Conservation (phyloP, 2,888 invertebrate genomes). For the Patella depressa region DNA sequence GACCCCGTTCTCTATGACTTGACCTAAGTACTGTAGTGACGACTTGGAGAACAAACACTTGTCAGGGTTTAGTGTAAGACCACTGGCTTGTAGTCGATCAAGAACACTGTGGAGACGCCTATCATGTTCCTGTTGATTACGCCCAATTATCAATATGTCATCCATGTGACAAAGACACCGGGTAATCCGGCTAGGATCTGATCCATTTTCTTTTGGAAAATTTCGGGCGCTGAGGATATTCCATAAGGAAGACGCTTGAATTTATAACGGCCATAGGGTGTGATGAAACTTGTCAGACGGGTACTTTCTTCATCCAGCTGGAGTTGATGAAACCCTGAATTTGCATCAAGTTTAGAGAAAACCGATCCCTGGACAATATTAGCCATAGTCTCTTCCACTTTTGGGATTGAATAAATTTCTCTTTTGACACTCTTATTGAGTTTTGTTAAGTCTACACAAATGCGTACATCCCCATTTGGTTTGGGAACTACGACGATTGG, state of each 20-base stretch:
- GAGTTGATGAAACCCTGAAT: slow-evolving; percentile 27
- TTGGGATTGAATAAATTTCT: slow-evolving; percentile 24
- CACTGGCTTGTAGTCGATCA: slow-evolving; percentile 15
- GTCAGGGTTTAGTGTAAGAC: slow-evolving; percentile 28
- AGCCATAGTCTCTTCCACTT: slow-evolving; percentile 25
- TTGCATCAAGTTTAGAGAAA: slow-evolving; percentile 28
- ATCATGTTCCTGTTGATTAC: slow-evolving; percentile 24
- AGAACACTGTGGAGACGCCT: slow-evolving; percentile 14
- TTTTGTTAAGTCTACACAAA: neutral
- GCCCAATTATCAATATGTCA: slow-evolving; percentile 31
- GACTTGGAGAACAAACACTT: slow-evolving; percentile 33
- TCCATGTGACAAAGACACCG: slow-evolving; percentile 39
- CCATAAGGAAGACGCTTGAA: slow-evolving; percentile 43
- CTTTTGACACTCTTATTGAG: slow-evolving; percentile 26
- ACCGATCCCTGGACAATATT: slow-evolving; percentile 23
- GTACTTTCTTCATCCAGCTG: slow-evolving; percentile 18
- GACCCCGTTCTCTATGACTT: slow-evolving; percentile 27
- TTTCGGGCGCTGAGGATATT: slow-evolving; percentile 68
- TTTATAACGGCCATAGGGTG: slow-evolving; percentile 40
- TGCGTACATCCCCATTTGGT: neutral
- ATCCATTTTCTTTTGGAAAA: slow-evolving; percentile 69
- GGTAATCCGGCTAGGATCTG: slow-evolving; percentile 23
- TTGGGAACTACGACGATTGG: neutral
- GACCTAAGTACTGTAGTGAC: slow-evolving; percentile 32
- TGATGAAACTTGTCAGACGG: slow-evolving; percentile 39